phyloP scores from a whole-genome alignment of 2,113 vertebrate species.

The Petrocephalus zakoni region DNA sequence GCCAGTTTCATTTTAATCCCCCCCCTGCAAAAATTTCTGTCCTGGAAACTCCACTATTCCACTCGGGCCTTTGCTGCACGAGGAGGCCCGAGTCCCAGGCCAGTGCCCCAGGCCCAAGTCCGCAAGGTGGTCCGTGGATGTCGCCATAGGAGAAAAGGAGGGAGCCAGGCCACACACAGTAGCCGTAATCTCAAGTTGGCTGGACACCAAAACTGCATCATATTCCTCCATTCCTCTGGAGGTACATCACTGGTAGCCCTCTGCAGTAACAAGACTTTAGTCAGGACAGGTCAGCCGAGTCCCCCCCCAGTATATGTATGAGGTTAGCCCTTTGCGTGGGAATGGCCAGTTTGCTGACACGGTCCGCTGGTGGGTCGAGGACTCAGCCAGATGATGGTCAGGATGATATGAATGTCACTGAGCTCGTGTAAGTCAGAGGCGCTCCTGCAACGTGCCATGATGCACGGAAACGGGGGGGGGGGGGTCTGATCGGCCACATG shows the following conservation, averaged over 20 bases:
- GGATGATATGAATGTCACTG: background rate
- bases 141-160: background rate
- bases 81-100: background rate
- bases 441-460: background rate
- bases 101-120: too few relatives aligned
- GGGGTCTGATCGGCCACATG: background rate
- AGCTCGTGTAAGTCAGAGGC: background rate
- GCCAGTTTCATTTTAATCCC: background rate
- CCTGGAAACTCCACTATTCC: background rate
- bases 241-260: background rate
- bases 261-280: background rate
- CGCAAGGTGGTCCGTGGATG: background rate
- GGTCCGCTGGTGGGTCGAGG: background rate
- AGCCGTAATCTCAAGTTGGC: background rate
- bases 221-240: background rate
- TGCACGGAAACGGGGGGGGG: background rate
- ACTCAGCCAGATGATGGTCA: background rate
- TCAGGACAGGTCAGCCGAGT: background rate
- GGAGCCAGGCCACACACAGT: too few relatives aligned
- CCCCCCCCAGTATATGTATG: background rate
- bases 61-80: background rate
- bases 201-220: background rate
- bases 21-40: background rate
- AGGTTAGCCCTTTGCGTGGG: background rate
- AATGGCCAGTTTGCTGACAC: background rate